Evolutionary conservation across 2,797 vertebrate genomes (phyloP).

Genomic region (Lagorchestes hirsutus): DNA sequence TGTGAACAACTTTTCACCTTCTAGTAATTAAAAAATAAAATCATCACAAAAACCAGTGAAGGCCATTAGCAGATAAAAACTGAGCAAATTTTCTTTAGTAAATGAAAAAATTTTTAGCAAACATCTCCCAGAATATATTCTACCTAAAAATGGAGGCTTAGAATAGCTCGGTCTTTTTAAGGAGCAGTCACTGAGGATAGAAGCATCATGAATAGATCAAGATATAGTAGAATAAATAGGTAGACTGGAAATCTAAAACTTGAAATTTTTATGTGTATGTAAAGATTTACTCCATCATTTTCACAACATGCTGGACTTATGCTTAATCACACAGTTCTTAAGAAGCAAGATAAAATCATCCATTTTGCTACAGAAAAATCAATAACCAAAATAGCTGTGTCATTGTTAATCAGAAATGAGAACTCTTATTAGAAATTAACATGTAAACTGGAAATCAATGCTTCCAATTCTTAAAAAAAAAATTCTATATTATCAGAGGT

Average conservation of each 20-base stretch:
- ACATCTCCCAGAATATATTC: neutral
- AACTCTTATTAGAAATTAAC: slow-evolving; percentile 13
- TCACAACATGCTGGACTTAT: slow-evolving; percentile 18
- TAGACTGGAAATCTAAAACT: neutral
- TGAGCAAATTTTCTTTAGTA: neutral
- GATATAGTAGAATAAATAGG: slow-evolving; percentile 5
- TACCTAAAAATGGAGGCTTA: neutral
- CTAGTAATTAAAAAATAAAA: slow-evolving; percentile 2
- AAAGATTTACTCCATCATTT: neutral
- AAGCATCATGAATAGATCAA: neutral
- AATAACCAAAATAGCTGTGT: neutral
- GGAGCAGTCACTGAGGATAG: neutral
- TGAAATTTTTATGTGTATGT: neutral
- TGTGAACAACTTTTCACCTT: slow-evolving; percentile 26
- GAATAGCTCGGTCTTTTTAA: neutral
- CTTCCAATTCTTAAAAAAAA: neutral
- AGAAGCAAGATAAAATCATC: slow-evolving; percentile 10
- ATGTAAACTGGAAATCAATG: slow-evolving; percentile 28
- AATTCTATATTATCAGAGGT: neutral
- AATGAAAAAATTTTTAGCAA: neutral
- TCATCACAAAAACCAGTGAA: neutral
- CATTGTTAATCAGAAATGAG: neutral
- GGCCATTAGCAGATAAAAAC: neutral
- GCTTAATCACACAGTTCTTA: slow-evolving; percentile 6
- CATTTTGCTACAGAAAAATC: slow-evolving; percentile 14